Evolutionary conservation across 2,113 vertebrate species (phyloP), one percentile per base, ranked within the genome.

Genomic region (Phalacrocorax pelagicus): DNA sequence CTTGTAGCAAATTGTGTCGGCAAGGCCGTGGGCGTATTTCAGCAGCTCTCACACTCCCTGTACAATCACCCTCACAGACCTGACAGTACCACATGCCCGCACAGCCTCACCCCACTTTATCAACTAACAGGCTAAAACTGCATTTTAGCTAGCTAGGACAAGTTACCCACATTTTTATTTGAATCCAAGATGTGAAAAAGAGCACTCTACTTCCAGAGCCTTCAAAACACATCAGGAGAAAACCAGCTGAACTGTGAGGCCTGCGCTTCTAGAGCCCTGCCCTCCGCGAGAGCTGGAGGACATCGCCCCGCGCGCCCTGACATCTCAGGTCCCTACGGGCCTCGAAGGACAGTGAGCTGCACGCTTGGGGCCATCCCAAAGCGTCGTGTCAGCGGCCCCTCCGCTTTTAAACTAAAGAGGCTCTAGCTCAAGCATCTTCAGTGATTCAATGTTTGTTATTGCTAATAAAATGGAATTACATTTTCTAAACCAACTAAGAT

Each of bases 331-430:
- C 32, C 32, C 63, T 5, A 1, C 0, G 2, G 73, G 34, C 47
- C 73, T 66, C 0, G 0, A 66, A 13, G 38, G n/a, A 58, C 65
- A 51, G n/a, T 6, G 1, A 23, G 63, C 12, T 12, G 24, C 38
- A 14, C 0, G 2, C 32, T n/a, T 10, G 32, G 23, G 14, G 57
- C 24, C 49, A 26, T 54, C 49, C 49, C 44, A 26, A 58, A 19
- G 12, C 3, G 4, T 23, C 6, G 0, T 3, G 3, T 10, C 62
- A 27, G 46, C 1, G 0, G 15, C 34, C 26, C 15, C 63, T 21
- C 32, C 2, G 9, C 79, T 59, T 23, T 59, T 34, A 22, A 44
- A 16, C 8, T 42, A 29, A 46, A 15, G 46, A 81, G 40, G 54
- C 36, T 86, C 58, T 58, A 84, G 69, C n/a, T 85, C 7, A 38